Base-by-base conservation (phyloP, 2,888 invertebrate species). In the Beris morrisii region DNA sequence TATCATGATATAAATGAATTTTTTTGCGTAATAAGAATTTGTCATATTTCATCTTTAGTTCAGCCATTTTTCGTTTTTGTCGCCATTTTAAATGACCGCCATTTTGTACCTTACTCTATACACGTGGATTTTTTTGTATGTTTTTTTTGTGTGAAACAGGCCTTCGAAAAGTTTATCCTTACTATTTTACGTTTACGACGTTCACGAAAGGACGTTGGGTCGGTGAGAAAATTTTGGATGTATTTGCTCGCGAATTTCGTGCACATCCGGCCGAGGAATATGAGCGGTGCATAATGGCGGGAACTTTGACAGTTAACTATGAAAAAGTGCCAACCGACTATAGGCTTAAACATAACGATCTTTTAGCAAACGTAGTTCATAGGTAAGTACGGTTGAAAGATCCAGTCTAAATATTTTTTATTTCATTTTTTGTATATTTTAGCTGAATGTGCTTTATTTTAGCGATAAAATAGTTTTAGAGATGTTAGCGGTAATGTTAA, bases 201-300 rank as follows among this genome's bases (percentile, higher is more conserved):
- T 96, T 94, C 83, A 95, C 95, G 69, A 97, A 97, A 83, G 95
- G 95, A 7, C 86, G 97, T 74, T 97, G 97, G 97, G 93, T 95
- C 4, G 96, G 95, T 4, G 93, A 93, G 80, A 90, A 90, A 78
- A 91, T 97, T 72, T 84, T 94, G 71, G 95, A 97, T 76, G 93
- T 97, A 28, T 96, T 96, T 81, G 90, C 92, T 7, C 84, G 92
- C 66, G 97, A 97, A 82, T 97, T 97, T 80, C 85, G 95, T 48
- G 93, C 94, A n/a, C 94, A 95, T 81, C 93, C 95, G 0, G 92
- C 92, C 0, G 93, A 94, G 71, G 93, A 94, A 80, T 95, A 95
- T 82, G 93, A 93, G 80, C 85, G 94, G 70, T 95, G 95, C 81
- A 94, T 95, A 78, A 87, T 91, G 74, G 91, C 92, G 44, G 96